Base-by-base conservation (phyloP, 2,797 vertebrate genomes). In the Aselliscus stoliczkanus region DNA sequence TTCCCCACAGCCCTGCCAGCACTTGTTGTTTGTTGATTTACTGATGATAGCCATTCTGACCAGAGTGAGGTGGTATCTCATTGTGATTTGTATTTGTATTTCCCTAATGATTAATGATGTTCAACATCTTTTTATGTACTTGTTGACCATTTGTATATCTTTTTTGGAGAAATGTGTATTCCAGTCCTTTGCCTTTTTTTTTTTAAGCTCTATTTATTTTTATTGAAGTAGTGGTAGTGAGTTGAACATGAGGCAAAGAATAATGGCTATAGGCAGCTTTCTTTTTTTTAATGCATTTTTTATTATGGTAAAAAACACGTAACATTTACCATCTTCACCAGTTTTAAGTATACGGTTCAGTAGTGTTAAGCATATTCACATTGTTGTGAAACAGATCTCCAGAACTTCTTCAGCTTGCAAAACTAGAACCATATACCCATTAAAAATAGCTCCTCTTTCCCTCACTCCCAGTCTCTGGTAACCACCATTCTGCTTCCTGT, bases 71-170 rank as follows among this genome's bases (percentile, higher is more conserved):
- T 42, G 42, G 23, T 92, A 76, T n/a, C 18, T 81, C 67, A 52
- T 14, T 84, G n/a, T 77, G 37, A 39, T 67, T 85, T 91, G 92
- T 67, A 62, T 88, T 83, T 92, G 44, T 54, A 72, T 92, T 83
- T 83, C 15, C 56, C 70, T 77, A 64, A 70, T 75, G 25, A 88
- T 31, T 67, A 47, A 75, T 52, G 34, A 67, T 76, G 50, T 56
- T 84, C 47, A 86, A 13, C 52, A 60, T 65, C 47, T 75, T 70
- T 80, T 90, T 18, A 58, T 69, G 23, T 90, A 44, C 42, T 37
- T 69, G 21, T 44, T 60, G 73, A 34, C 34, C 42, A 77, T 88
- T 64, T 81, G 2, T 67, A 7, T 44, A 79, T 64, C 47, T 42
- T 72, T 21, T 79, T n/a, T 73, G 69, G 37, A 83, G 50, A 76